Base-by-base conservation (phyloP, 2,113 vertebrate species). In the Erinaceus europaeus region DNA sequence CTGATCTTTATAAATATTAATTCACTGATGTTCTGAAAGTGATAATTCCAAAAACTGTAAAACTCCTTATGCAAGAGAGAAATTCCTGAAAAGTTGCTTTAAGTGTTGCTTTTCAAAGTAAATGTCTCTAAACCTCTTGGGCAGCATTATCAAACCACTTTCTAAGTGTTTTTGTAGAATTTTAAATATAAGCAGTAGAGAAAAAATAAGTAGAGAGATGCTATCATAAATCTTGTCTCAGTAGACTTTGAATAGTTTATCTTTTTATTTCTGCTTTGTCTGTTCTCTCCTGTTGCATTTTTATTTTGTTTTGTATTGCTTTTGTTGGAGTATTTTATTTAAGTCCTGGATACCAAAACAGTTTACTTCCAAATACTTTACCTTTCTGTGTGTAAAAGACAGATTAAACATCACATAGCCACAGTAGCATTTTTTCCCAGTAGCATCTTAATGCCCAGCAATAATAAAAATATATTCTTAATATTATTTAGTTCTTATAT, bases 21-120 rank as follows among this genome's bases (percentile, higher is more conserved):
- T 8, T 86, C 25, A 64, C 46, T 52, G 15, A 61, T 88, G 25
- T 86, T 62, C 81, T 83, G 0, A 82, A 94, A 90, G 57, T 67
- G 29, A 13, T 77, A 40, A 78, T 81, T 52, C 10, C 7, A 59
- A 78, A 94, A 85, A 25, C n/a, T 52, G 13, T 83, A 50, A 65
- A 59, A 42, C 64, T 71, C 23, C 50, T 74, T 77, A 21, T 79
- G 6, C 17, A 65, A 48, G 44, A 82, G 42, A 18, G 44, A 29
- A 2, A 2, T 9, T 53, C 10, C 73, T 77, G 27, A 64, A 64
- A 85, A 86, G 29, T 74, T 68, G 13, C 11, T 64, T 64, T 69
- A 53, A 50, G 21, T 68, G 13, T 27, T 36, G 1, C 67, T 74
- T 84, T 85, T 59, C 38, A 88, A 71, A 53, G 36, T 6, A 25